phyloP scores from a whole-genome alignment of 2,797 vertebrate species.

The Cuniculus paca region DNA sequence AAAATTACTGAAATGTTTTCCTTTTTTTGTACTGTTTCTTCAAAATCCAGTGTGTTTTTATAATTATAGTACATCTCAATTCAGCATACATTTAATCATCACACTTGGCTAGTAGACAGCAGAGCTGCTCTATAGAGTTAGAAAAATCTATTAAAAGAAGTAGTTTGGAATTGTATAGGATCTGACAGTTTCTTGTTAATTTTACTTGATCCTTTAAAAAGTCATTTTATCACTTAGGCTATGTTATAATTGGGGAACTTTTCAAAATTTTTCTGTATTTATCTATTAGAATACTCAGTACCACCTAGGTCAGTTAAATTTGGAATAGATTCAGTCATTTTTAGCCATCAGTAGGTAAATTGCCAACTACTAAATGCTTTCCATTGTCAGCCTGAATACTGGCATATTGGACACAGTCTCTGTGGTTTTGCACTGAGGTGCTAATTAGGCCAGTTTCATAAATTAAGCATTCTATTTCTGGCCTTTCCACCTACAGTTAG shows the following conservation, averaged over 20 bases:
- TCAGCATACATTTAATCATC: neutral
- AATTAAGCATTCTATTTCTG: neutral
- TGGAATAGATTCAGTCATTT: neutral
- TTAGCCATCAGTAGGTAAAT: neutral
- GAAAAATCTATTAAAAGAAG: neutral
- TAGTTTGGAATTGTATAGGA: neutral
- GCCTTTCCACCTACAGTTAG: neutral
- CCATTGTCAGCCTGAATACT: neutral
- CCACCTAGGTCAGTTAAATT: neutral
- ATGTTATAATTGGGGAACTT: neutral
- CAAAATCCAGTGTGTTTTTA: neutral
- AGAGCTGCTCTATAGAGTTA: neutral
- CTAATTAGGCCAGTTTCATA: constrained; percentile 1
- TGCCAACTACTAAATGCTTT: neutral
- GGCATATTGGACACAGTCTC: neutral
- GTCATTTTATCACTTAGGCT: neutral
- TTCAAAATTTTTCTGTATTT: neutral
- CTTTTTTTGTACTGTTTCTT: neutral
- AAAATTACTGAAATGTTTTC: neutral
- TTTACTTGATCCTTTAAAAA: constrained; percentile 7
- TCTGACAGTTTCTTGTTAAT: neutral
- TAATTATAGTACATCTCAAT: neutral
- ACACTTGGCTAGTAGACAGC: neutral
- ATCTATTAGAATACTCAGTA: neutral
- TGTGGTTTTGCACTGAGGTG: neutral